phyloP scores from a whole-genome alignment of 2,797 vertebrate species.

The Okamejei kenojei region DNA sequence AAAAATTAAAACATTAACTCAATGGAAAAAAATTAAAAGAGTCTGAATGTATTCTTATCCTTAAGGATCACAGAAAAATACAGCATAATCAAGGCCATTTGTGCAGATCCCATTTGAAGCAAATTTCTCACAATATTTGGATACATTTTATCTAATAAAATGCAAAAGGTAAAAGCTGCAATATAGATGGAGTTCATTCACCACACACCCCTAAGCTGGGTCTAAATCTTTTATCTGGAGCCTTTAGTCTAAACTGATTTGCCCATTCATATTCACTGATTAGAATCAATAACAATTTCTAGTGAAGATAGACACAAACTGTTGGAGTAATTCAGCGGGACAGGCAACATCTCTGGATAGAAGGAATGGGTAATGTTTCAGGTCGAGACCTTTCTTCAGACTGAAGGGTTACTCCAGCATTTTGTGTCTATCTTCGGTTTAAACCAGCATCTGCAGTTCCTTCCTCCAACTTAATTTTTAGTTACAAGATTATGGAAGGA shows the following conservation, averaged over 20 bases:
- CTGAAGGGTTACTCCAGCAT: no score
- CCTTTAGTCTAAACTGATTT: not conserved
- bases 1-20: not conserved
- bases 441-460: no score
- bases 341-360: no score
- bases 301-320: no score
- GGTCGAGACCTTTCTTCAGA: no score
- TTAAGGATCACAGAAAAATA: not conserved
- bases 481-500: no score
- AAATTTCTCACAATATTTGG: not conserved
- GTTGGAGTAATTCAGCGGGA: no score
- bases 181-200: not conserved
- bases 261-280: not conserved
- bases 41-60: not conserved
- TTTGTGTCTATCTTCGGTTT: no score
- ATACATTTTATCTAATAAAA: not conserved
- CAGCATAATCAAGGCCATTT: conserved; percentile 6
- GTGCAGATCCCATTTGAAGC: not conserved
- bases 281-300: not conserved
- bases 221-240: not conserved
- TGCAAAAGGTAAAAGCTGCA: not conserved
- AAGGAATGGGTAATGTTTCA: no score
- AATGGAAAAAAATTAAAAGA: not conserved
- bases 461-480: not conserved
- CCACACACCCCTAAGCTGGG: not conserved